Evolutionary conservation across 2,113 vertebrate genomes (phyloP), one percentile per base, ranked within the genome.

Genomic region (Oxyruncus cristatus): DNA sequence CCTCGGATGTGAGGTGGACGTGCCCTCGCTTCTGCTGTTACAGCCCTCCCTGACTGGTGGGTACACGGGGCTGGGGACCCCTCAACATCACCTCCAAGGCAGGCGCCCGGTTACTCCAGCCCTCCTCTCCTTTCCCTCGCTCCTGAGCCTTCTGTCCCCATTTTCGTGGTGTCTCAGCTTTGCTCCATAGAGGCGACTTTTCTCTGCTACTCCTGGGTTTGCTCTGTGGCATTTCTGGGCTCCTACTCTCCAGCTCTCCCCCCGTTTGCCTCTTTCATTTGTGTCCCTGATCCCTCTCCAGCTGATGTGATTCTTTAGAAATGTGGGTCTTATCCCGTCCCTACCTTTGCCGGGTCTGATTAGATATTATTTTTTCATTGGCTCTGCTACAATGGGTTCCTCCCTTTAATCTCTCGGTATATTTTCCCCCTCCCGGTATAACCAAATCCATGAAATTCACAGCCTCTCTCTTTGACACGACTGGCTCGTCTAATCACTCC

Each of bases 401-500:
- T 96, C 95, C 96, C 93, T 95, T 92, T 92, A 71, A 92, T 94
- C 93, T 96, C 88, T 63, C 50, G 41, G 47, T 96, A 93, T 86
- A 93, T 96, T 94, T 96, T 83, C 91, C 94, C 87, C 95, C 88
- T 83, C 92, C 88, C 85, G 72, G 83, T 97, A 78, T 97, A 84
- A 86, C 96, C 97, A 97, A 98, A 97, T 97, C 98, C 97, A 95
- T 88, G 97, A 96, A 97, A 98, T 96, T 97, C 97, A 79, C 74
- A 96, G 97, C 88, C 97, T 95, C 95, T 96, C 95, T 89, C 96
- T 97, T 89, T 79, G 95, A 96, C 98, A 98, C 98, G 96, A 97
- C 97, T 97, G 98, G 97, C 98, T 98, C 90, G 95, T 97, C 98
- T 98, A 98, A 98, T 98, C 98, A 98, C 98, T 98, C 96, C 58